Evolutionary conservation across 2,113 vertebrate genomes (phyloP), one percentile per base, ranked within the genome.

Genomic region (Ictidomys tridecemlineatus): DNA sequence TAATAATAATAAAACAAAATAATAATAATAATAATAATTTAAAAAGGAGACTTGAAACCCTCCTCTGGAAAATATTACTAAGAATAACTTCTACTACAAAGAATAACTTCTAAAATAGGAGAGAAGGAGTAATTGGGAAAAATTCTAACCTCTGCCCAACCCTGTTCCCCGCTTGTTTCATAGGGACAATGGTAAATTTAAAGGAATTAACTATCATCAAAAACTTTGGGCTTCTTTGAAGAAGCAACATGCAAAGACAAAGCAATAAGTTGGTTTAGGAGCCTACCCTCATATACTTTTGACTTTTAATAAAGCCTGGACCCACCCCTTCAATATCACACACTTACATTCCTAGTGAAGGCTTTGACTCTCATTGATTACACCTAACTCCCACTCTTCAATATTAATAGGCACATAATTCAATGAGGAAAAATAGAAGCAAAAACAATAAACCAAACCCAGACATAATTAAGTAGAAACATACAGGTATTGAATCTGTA

Each of bases 161-260:
- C 12, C 73, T 39, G 48, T 45, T 10, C 16, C 30, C 12, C 34
- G 22, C 87, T 96, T 94, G 72, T 83, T 92, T 88, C 45, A 74
- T 26, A 88, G 85, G 13, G 32, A 89, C 18, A 89, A 79, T 8
- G 24, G 11, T 58, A 77, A 26, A 87, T 61, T 89, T 73, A 84
- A 90, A 91, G 34, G 34, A 48, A 73, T 88, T 92, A 84, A 4
- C 30, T 90, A 34, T 94, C 22, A 78, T 77, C 17, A 90, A 73
- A 80, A 39, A 1, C 63, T 79, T 34, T 89, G 17, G 28, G 77
- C 28, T 79, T 92, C 73, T 85, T 93, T 67, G 13, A 95, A 89
- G 79, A 97, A 24, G 65, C n/a, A 94, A 42, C 28, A 88, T 65
- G 91, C 63, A 93, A 78, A 32, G 70, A 74, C 17, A 84, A 96